Conservation (phyloP, 2,113 vertebrate species). For the Polyodon spathula region DNA sequence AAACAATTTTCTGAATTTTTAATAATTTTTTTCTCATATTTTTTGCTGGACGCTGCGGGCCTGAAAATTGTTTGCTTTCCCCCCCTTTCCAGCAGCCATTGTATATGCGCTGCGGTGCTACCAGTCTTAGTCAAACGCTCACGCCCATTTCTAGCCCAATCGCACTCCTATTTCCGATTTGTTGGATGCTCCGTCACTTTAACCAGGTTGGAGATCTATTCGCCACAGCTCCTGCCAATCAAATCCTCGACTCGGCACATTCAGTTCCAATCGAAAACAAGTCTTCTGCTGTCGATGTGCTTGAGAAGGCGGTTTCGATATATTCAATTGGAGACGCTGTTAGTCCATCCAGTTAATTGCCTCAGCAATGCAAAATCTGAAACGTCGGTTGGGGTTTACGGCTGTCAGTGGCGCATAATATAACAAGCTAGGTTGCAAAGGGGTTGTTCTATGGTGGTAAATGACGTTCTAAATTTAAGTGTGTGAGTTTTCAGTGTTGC, state of each 20-base stretch:
- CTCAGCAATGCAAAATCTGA: no score
- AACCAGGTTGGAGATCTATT: constrained; percentile 14
- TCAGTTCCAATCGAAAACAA: no score
- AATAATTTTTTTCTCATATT: constrained; percentile 98
- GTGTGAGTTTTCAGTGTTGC: no score
- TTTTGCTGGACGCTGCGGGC: constrained; percentile 96
- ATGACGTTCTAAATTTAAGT: constrained; percentile 14
- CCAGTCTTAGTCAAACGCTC: constrained; percentile 57
- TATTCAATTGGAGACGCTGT: no score
- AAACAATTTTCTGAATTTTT: constrained; percentile 94
- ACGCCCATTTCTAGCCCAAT: constrained; percentile 55
- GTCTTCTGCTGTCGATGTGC: no score
- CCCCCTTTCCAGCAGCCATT: constrained; percentile 98
- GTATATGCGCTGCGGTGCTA: constrained; percentile 96
- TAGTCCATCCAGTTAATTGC: no score
- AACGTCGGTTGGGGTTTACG: constrained; percentile 29
- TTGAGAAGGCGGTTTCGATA: no score
- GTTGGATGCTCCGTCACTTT: constrained; percentile 30
- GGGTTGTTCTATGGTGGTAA: constrained; percentile 17
- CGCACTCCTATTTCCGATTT: constrained; percentile 30
- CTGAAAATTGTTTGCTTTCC: constrained; percentile 99
- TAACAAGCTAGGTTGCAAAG: background rate
- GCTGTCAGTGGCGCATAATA: constrained; percentile 32
- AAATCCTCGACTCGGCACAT: constrained; percentile 28
- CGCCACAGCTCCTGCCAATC: constrained; percentile 19